Evolutionary conservation across 2,888 invertebrate genomes (phyloP), one percentile per base, ranked within the genome.

Genomic region (Colostygia pectinataria): DNA sequence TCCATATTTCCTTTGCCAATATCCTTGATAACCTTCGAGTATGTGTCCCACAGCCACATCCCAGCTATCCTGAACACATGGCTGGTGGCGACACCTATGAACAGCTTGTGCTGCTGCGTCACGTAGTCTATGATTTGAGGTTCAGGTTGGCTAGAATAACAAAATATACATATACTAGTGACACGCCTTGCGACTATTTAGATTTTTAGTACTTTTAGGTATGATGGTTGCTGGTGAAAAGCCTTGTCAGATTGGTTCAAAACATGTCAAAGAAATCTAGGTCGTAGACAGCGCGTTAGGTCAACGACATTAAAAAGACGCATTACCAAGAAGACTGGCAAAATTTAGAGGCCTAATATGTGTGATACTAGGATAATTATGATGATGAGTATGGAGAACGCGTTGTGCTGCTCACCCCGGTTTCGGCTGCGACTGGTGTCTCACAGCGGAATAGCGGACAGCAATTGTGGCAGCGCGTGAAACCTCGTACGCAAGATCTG

Each of bases 41-140:
- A 97, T 74, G 95, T 93, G 50, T 93, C 92, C 96, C 96, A 97
- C 15, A 97, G 89, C 92, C 94, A 94, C 49, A 87, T 87, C 0
- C 96, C 95, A 0, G 93, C 92, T 49, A 95, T 92, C 50, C 92
- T 91, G 67, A 95, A 94, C 0, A 95, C 96, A 68, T 97, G 95
- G 34, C 94, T 93, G 12, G 95, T 92, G 0, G 98, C 95, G 20
- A 99, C 91, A 52, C 93, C 91, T 0, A 98, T 97, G 66, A 98
- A 96, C 18, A 98, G 76, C 80, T 98, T 97, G 71, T 96, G 93
- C 77, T 98, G 98, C 74, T 98, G 98, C 0, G 98, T 97, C 52
- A 96, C 94, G 74, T 96, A 99, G 69, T 98, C 97, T 36, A 99
- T 86, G 53, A 99, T 96, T 80, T 97, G 96, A 0, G 95, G 94